These are phyloP conservation scores for Dicyrtomina minuta DNA, from an alignment of 2,888 invertebrate genomes.

Conservation along the genomic window DNA sequence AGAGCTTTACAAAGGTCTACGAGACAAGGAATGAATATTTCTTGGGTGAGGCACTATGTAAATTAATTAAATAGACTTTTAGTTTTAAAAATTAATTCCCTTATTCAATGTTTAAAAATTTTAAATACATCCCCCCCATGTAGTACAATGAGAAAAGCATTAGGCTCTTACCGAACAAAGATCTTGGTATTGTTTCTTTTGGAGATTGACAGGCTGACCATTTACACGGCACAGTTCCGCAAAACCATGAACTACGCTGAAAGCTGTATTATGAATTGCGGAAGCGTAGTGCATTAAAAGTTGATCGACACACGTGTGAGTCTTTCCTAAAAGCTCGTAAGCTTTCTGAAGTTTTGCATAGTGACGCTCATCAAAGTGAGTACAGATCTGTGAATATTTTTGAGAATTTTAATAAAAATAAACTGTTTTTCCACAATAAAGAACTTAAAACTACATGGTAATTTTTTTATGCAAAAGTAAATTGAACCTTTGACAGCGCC, in stretches of 20 bases:
- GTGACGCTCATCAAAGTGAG: constrained; percentile 73
- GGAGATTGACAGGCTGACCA: constrained; percentile 59
- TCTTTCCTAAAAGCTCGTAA: constrained; percentile 85
- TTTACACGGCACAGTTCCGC: constrained; percentile 60
- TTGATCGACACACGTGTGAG: constrained; percentile 89
- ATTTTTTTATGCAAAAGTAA: too few relatives aligned
- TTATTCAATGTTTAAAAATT: too few relatives aligned
- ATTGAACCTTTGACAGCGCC: constrained; percentile 75
- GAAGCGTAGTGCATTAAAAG: constrained; percentile 93
- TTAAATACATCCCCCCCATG: too few relatives aligned
- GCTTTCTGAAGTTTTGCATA: constrained; percentile 85
- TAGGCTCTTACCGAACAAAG: constrained; percentile 67
- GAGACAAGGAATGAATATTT: constrained; percentile 72
- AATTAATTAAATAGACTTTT: too few relatives aligned
- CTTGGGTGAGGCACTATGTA: constrained; percentile 61
- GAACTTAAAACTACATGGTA: too few relatives aligned
- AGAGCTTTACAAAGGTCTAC: constrained; percentile 83
- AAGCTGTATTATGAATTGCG: constrained; percentile 80
- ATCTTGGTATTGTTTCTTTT: constrained; percentile 75
- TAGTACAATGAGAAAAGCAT: too few relatives aligned
- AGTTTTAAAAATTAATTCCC: too few relatives aligned
- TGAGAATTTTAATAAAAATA: constrained; percentile 35
- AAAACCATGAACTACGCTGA: constrained; percentile 64
- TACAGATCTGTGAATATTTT: too few relatives aligned
- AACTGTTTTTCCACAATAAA: too few relatives aligned